Base-by-base conservation (phyloP, 2,888 invertebrate species). In the Lasioglossum lativentre region DNA sequence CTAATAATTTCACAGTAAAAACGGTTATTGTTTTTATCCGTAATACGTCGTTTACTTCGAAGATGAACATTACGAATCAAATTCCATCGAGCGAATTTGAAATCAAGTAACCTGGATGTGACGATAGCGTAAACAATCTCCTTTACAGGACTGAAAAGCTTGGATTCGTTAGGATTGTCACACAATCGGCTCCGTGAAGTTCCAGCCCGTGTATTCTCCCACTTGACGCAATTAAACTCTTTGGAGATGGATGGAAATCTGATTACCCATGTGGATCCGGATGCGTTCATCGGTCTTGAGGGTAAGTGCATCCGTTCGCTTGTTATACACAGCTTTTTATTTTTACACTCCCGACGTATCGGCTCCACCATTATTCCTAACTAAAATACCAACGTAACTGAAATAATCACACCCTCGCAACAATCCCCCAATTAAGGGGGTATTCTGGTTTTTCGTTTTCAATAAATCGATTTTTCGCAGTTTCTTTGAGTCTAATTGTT, bases 161-260 rank as follows among this genome's bases (percentile, higher is more conserved):
- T 98, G 93, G 98, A 98, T 95, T 98, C 98, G 0, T 95, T 99
- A 86, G 98, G 98, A 80, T 95, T 99, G 94, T 98, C 98, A 10
- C 98, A 98, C 95, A 99, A 99, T 95, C 97, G 97, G 94, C 96
- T 98, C 85, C 96, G 96, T 75, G 97, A 97, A 92, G 97, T 98
- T 88, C 98, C 98, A 27, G 96, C 97, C 6, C 97, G 97, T 93
- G 98, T 98, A 76, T 98, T 99, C 95, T 97, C 97, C 4, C 97
- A 98, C 94, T 96, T 98, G 92, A 96, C 96, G 38, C 96, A 97
- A 91, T 96, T 98, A 80, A 98, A 98, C 95, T 98, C 98, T 6
- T 95, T 99, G 93, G 98, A 98, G 95, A 95, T 99, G 91, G 98
- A 98, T 94, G 98, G 98, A 83, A 98, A 98, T 95, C 96, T 96